Percentiles rank a stretch among this genome's conserved stretches.
Conservation (phyloP, 2,888 invertebrate genomes). For the Linyphia triangularis region DNA sequence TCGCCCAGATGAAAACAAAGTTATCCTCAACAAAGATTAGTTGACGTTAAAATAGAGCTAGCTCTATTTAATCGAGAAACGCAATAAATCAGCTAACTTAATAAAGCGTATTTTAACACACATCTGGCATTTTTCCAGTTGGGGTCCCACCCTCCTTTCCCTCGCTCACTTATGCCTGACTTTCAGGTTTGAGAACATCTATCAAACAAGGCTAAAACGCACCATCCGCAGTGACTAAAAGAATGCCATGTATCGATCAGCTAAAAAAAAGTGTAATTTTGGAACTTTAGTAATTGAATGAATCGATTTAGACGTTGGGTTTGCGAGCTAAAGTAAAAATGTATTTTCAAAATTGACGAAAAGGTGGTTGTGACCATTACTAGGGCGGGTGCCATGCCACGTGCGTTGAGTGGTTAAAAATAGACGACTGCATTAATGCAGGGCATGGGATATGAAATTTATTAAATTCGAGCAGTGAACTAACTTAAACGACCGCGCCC, state of each 20-base stretch:
- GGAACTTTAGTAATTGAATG: constrained; percentile 48
- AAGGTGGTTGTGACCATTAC: not conserved
- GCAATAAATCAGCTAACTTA: constrained; percentile 69
- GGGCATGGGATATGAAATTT: constrained; percentile 3
- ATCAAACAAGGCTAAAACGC: not conserved
- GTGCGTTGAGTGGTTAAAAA: not conserved
- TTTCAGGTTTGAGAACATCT: not conserved
- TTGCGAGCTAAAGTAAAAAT: constrained; percentile 17
- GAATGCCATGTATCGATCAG: constrained; percentile 46
- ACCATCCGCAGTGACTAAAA: not conserved
- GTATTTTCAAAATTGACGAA: constrained; percentile 29
- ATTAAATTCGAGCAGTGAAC: not conserved
- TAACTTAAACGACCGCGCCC: not conserved
- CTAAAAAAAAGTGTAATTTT: not conserved
- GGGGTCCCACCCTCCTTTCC: constrained; percentile 53
- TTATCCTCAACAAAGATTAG: constrained; percentile 66
- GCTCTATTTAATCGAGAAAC: constrained; percentile 68
- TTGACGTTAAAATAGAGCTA: constrained; percentile 68
- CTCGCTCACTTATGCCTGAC: not conserved
- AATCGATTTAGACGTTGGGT: constrained; percentile 51
- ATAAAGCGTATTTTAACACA: constrained; percentile 73
- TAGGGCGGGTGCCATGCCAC: not conserved
- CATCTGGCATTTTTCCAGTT: constrained; percentile 71
- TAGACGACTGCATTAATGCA: constrained; percentile 2
- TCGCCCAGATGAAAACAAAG: constrained; percentile 59